Conservation (phyloP, 2,888 invertebrate species). For the Euproctis similis region DNA sequence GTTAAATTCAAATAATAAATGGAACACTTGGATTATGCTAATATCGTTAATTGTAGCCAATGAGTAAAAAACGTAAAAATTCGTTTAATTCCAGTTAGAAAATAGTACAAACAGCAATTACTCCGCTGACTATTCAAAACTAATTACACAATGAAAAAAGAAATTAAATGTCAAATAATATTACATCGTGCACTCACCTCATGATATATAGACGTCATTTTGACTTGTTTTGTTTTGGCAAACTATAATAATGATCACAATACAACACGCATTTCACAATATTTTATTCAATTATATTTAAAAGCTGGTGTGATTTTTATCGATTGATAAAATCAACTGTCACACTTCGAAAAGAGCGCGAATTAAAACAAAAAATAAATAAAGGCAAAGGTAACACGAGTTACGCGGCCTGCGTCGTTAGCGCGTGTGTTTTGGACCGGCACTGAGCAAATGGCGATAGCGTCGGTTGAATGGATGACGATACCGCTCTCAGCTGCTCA, state of each 20-base stretch:
- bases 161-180: conserved; percentile 48
- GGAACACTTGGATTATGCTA: no score
- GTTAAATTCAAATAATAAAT: no score
- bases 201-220: conserved; percentile 65
- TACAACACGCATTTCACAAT: conserved; percentile 58
- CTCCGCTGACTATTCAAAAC: no score
- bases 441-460: conserved; percentile 56
- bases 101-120: no score
- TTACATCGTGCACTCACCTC: conserved; percentile 71
- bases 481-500: conserved; percentile 58
- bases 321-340: conserved; percentile 27
- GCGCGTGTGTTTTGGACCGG: conserved; percentile 69
- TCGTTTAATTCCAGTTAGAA: no score
- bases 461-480: conserved; percentile 53
- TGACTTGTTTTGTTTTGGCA: conserved; percentile 41
- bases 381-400: conserved; percentile 37
- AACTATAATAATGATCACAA: conserved; percentile 39
- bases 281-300: no score
- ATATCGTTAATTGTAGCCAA: no score
- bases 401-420: conserved; percentile 45
- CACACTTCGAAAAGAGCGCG: conserved; percentile 56
- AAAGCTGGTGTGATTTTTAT: conserved; percentile 12
- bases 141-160: conserved; percentile 62
- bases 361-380: conserved; percentile 37
- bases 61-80: no score